Evolutionary conservation across 2,888 invertebrate species (phyloP).

Genomic region (Sphaeridia pumilis): DNA sequence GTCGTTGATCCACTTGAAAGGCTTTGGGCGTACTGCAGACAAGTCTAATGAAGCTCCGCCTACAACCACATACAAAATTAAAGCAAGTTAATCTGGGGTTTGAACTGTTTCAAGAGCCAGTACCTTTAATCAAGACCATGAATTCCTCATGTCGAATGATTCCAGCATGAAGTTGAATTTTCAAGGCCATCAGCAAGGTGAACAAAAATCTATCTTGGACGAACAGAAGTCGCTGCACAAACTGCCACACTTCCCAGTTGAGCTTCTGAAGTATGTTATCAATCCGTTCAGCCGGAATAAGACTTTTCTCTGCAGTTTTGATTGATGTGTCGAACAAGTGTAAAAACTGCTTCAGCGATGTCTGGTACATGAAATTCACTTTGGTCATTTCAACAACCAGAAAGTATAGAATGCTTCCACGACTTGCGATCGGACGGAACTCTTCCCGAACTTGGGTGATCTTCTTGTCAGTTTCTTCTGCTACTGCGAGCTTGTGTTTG

Average conservation of each 20-base stretch:
- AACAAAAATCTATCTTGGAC: slow-evolving; percentile 84
- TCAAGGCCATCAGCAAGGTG: slow-evolving; percentile 86
- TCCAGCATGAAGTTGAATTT: slow-evolving; percentile 76
- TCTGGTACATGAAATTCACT: slow-evolving; percentile 94
- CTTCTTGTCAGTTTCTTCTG: slow-evolving; percentile 86
- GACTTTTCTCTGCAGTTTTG: slow-evolving; percentile 61
- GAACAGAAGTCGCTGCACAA: slow-evolving; percentile 81
- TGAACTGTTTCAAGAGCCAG: not conserved
- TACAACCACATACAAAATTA: slow-evolving; percentile 16
- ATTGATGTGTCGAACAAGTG: slow-evolving; percentile 89
- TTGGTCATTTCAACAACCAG: slow-evolving; percentile 94
- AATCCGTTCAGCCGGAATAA: slow-evolving; percentile 72
- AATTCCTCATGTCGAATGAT: slow-evolving; percentile 81
- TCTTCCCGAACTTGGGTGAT: slow-evolving; percentile 86
- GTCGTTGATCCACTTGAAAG: slow-evolving; percentile 87
- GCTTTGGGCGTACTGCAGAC: slow-evolving; percentile 83
- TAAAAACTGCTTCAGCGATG: slow-evolving; percentile 85
- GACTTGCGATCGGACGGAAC: slow-evolving; percentile 84
- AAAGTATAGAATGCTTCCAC: slow-evolving; percentile 90
- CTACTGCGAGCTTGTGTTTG: slow-evolving; percentile 80
- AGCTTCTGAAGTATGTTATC: slow-evolving; percentile 76
- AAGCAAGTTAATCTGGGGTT: not conserved
- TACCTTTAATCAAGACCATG: slow-evolving; percentile 82
- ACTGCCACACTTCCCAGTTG: slow-evolving; percentile 84
- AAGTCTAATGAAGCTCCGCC: slow-evolving; percentile 85